These are phyloP conservation scores for Pica pica DNA, from an alignment of 2,113 vertebrate genomes.

Conservation along the genomic window DNA sequence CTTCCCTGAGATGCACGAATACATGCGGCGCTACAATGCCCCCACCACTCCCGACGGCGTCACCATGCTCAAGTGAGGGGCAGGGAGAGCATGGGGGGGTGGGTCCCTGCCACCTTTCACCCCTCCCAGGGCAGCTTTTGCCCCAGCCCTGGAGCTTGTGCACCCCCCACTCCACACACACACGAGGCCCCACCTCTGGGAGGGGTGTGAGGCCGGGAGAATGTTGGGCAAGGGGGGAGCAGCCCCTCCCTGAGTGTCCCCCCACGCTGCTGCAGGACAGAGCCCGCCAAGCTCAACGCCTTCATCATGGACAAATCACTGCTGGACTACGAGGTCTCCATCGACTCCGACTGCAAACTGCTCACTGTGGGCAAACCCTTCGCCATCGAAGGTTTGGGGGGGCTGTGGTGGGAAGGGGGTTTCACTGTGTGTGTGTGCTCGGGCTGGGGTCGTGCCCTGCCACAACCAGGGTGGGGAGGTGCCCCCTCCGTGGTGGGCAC, in stretches of 20 bases:
- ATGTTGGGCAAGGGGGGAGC: accelerated
- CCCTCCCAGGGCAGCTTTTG: background rate
- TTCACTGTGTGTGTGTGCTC: background rate
- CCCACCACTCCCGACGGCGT: constrained; percentile 87
- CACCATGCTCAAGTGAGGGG: constrained; percentile 86
- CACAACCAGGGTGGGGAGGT: background rate
- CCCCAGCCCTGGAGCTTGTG: background rate
- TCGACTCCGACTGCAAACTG: constrained; percentile 85
- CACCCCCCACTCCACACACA: accelerated
- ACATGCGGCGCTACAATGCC: constrained; percentile 83
- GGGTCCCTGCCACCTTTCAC: accelerated
- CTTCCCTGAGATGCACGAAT: constrained; percentile 88
- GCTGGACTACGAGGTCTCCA: constrained; percentile 88
- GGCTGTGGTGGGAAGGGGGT: background rate
- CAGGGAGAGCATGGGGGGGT: accelerated
- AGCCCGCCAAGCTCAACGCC: constrained; percentile 83
- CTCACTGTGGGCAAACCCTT: constrained; percentile 89
- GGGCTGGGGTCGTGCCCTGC: background rate
- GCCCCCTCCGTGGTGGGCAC: accelerated
- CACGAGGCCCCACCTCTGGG: accelerated
- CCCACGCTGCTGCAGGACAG: constrained; percentile 68
- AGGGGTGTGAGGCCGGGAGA: background rate
- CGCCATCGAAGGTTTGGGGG: constrained; percentile 78
- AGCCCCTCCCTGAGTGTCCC: background rate
- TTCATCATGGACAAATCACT: constrained; percentile 92